Conservation (phyloP, 2,797 vertebrate species). For the Oophaga sylvatica region DNA sequence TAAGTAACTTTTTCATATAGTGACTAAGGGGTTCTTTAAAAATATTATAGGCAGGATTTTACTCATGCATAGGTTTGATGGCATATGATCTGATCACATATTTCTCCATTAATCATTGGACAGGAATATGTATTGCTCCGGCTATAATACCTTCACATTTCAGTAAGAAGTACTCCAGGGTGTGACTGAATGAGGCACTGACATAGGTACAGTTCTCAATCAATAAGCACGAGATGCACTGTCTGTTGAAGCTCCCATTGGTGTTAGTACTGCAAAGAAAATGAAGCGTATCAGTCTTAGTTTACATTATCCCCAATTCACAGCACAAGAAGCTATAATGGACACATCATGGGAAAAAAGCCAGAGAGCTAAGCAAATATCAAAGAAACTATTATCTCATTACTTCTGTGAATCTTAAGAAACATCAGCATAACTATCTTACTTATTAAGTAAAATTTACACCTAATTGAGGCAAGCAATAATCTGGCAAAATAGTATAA, state of each 20-base stretch:
- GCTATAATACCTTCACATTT: conserved; percentile 86
- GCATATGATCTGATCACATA: not conserved
- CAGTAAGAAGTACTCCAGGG: conserved; percentile 85
- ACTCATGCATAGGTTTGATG: conserved; percentile 2
- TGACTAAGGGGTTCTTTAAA: not conserved
- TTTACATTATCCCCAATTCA: not conserved
- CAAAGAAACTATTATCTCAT: not conserved
- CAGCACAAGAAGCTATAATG: conserved; percentile 20
- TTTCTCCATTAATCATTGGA: conserved; percentile 3
- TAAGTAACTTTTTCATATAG: not conserved
- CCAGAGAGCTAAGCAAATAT: not conserved
- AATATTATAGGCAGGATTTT: conserved; percentile 1
- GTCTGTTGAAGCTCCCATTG: conserved; percentile 89
- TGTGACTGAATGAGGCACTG: conserved; percentile 89
- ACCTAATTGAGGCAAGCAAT: not conserved
- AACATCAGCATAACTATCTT: not conserved
- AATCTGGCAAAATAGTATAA: not conserved
- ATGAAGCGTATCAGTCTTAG: conserved; percentile 3
- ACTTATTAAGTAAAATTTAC: not conserved
- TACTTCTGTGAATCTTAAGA: not conserved
- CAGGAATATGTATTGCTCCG: not conserved
- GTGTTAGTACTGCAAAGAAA: conserved; percentile 84
- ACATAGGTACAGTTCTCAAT: conserved; percentile 89
- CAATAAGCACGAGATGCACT: conserved; percentile 90
- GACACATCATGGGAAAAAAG: not conserved